These are phyloP conservation scores for Erythrocebus patas DNA, from an alignment of 2,113 vertebrate genomes.

Conservation along the genomic window DNA sequence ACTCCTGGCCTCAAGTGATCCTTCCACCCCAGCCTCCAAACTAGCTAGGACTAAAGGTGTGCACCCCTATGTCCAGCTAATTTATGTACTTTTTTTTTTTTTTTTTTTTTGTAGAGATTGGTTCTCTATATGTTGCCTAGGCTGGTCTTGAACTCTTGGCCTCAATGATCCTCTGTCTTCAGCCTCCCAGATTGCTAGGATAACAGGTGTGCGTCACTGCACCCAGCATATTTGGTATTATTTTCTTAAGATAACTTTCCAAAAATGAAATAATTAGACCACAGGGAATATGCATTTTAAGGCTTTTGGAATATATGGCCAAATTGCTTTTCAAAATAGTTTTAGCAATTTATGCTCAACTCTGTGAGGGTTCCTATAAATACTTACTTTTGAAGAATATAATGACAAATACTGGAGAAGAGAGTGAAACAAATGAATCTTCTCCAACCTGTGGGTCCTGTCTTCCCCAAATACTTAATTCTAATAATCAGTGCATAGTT, in stretches of 20 bases:
- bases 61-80: no score
- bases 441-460: not conserved
- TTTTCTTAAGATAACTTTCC: not conserved
- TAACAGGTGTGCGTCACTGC: no score
- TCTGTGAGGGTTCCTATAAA: not conserved
- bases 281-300: not conserved
- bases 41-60: no score
- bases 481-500: not conserved
- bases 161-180: no score
- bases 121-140: no score
- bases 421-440: not conserved
- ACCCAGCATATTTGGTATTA: not conserved
- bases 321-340: slow-evolving; percentile 1
- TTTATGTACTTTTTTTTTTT: no score
- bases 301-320: not conserved
- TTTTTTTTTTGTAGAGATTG: no score
- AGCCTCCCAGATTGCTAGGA: no score
- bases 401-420: not conserved
- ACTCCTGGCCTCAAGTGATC: no score
- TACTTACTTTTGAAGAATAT: not conserved
- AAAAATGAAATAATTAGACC: not conserved
- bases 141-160: no score
- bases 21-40: no score
- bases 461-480: not conserved
- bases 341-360: not conserved